Percentiles rank a stretch among this genome's conserved stretches.
These are phyloP conservation scores for Hypsopygia costalis DNA, from an alignment of 2,888 invertebrate genomes.

Conservation along the genomic window DNA sequence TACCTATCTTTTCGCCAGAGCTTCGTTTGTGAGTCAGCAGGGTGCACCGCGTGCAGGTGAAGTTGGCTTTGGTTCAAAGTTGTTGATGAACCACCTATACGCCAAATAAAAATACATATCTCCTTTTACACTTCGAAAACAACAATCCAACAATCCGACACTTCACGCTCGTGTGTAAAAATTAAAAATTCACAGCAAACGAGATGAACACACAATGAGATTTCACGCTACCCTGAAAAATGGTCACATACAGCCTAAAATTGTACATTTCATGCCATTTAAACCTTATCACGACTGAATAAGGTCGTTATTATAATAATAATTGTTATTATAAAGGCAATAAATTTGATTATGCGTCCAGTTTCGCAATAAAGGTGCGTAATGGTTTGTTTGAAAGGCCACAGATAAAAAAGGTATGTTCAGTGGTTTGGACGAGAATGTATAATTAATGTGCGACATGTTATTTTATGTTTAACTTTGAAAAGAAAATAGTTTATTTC, in stretches of 20 bases:
- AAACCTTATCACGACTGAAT: not conserved
- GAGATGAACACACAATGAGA: slow-evolving; percentile 10
- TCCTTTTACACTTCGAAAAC: too few relatives aligned
- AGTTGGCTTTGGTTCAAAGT: too few relatives aligned
- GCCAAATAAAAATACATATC: too few relatives aligned
- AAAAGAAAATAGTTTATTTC: too few relatives aligned
- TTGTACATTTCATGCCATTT: not conserved
- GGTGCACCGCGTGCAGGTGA: too few relatives aligned
- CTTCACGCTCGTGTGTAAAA: slow-evolving; percentile 3
- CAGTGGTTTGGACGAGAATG: not conserved
- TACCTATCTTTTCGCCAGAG: too few relatives aligned
- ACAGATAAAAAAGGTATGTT: not conserved
- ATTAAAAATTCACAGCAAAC: slow-evolving; percentile 15
- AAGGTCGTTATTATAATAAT: not conserved
- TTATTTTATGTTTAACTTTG: too few relatives aligned
- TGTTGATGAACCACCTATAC: too few relatives aligned
- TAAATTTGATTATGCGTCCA: not conserved
- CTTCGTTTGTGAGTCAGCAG: too few relatives aligned
- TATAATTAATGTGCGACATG: too few relatives aligned
- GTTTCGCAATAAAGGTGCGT: not conserved
- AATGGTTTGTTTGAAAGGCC: not conserved
- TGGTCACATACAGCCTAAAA: not conserved
- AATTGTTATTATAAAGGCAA: not conserved
- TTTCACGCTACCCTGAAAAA: not conserved
- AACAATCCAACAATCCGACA: too few relatives aligned